Evolutionary conservation across 1,140 invertebrate genomes (phyloP), one percentile per base, ranked within the genome.

Genomic region (Trinorchestia longiramus): DNA sequence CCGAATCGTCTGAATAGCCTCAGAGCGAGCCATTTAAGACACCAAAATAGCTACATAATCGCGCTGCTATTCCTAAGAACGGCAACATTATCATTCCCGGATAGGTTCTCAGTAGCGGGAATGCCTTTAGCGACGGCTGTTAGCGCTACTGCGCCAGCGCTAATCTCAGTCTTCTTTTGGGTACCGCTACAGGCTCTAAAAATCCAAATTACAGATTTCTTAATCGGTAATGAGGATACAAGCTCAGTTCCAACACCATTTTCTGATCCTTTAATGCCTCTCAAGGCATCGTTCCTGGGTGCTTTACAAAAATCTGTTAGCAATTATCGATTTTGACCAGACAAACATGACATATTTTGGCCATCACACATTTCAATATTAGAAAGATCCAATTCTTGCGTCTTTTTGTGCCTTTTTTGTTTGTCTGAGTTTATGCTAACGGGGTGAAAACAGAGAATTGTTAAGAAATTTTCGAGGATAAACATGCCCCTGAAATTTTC

Each of bases 11-110:
- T 94, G 92, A 94, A 94, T 94, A 45, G 92, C 92, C 92, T 45
- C 23, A 44, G 44, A 94, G 44, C 43, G 40, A 47, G 43, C 43
- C 92, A 45, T 94, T 94, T 43, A 94, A 47, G 92, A 44, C 43
- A 43, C 92, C 92, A 94, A 94, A 94, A 94, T 94, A 94, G 92
- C 92, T 94, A 94, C 92, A 94, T 94, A 94, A 94, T 94, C 92
- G 92, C 44, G 92, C 92, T 44, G 44, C 92, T 94, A 94, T 94
- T 94, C 92, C 92, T 94, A 94, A 45, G 92, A 47, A 94, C 43
- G 92, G 36, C 40, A 94, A 94, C 92, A 94, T 94, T 94, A 94
- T 94, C 92, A 94, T 94, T 94, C 92, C 92, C 43, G 44, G 43
- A 44, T 94, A 94, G 92, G 92, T 94, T 94, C 43, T 23, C 88